Conservation (phyloP, 1,140 invertebrate genomes). For the Drosophila navojoa region DNA sequence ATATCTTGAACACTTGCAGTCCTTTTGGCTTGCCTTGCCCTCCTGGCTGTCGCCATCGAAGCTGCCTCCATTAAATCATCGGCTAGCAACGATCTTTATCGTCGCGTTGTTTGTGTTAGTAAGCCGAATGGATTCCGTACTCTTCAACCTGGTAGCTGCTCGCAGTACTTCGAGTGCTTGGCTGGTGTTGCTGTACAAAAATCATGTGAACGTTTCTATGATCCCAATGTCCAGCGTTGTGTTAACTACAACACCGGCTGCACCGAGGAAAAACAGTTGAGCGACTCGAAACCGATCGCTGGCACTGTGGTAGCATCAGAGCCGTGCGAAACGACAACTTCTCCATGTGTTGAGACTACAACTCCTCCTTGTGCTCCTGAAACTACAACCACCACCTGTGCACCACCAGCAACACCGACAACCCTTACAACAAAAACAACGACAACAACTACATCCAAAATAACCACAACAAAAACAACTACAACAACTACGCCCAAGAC, state of each 20-base stretch:
- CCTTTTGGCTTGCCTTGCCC: conserved; percentile 10
- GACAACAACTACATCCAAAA: not conserved
- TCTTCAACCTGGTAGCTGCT: conserved; percentile 3
- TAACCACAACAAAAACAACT: not conserved
- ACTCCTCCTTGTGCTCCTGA: not conserved
- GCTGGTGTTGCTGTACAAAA: conserved; percentile 6
- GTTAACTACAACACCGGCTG: conserved; percentile 10
- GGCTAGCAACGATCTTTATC: conserved; percentile 7
- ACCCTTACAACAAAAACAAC: not conserved
- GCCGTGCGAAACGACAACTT: conserved; percentile 9
- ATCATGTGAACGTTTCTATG: not conserved
- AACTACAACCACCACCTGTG: not conserved
- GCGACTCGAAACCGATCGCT: not conserved
- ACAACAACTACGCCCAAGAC: conserved; percentile 11
- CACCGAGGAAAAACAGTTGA: not conserved
- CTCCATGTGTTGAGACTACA: not conserved
- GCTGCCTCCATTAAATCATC: conserved; percentile 3
- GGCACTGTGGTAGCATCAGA: not conserved
- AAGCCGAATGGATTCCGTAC: conserved; percentile 2
- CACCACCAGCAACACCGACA: not conserved
- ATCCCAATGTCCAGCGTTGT: conserved; percentile 3
- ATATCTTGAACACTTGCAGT: conserved; percentile 1
- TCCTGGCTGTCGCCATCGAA: conserved; percentile 3
- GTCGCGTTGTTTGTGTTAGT: not conserved
- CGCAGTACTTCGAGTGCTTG: conserved; percentile 3